Conservation (phyloP, 2,888 invertebrate species). For the Blomia tropicalis region DNA sequence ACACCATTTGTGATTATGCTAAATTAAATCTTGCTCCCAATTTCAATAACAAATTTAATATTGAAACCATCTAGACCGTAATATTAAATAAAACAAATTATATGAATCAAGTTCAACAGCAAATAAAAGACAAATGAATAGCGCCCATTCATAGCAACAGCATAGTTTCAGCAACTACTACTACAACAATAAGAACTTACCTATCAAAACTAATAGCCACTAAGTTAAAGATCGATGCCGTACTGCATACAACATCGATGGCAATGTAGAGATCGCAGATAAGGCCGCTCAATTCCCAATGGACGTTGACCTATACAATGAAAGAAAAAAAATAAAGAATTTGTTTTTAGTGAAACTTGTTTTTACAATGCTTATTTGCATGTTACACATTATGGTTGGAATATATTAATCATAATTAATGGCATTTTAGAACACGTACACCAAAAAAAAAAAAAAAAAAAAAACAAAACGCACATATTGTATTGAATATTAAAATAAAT, state of each 20-base stretch:
- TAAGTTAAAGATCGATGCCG: constrained; percentile 91
- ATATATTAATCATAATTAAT: not conserved
- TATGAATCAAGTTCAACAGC: not conserved
- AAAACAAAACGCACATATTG: not conserved
- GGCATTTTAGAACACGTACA: not conserved
- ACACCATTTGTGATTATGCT: too few species aligned
- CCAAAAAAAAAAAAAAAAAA: not conserved
- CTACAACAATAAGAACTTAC: too few species aligned
- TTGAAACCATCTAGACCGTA: too few species aligned
- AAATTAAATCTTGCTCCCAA: too few species aligned
- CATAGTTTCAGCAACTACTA: too few species aligned
- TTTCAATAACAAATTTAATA: too few species aligned
- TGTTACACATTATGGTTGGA: too few species aligned
- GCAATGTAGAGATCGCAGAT: constrained; percentile 94
- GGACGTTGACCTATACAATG: constrained; percentile 36
- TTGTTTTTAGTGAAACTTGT: not conserved
- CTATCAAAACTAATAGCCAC: constrained; percentile 95
- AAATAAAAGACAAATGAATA: not conserved
- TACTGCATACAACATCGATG: constrained; percentile 91
- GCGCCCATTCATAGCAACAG: too few species aligned
- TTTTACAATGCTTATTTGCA: too few species aligned
- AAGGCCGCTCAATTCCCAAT: constrained; percentile 72
- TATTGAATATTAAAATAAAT: too few species aligned
- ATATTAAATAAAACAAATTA: too few species aligned
- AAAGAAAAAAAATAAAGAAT: constrained; percentile 24